phyloP scores from a whole-genome alignment of 2,888 invertebrate genomes.

The Amiota mariae region DNA sequence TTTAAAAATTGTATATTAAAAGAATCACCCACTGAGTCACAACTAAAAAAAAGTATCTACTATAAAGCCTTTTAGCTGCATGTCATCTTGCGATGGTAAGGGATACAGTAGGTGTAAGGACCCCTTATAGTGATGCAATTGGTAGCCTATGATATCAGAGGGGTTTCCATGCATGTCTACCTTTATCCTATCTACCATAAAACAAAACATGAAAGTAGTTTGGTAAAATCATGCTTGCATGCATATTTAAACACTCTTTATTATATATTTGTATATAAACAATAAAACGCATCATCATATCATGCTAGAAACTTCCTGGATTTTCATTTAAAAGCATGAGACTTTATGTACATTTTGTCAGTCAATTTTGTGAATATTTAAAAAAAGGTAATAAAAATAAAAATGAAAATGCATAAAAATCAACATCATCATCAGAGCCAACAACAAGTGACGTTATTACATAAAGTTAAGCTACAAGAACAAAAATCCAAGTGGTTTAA shows the following conservation, averaged over 20 bases:
- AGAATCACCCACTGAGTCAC: neutral
- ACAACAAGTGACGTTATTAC: too few relatives aligned
- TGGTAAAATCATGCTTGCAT: neutral
- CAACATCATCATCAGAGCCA: neutral
- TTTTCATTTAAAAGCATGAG: slow-evolving; percentile 25
- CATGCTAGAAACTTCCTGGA: slow-evolving; percentile 3
- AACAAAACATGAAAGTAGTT: neutral
- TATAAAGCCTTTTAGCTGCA: neutral
- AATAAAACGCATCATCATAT: slow-evolving; percentile 35
- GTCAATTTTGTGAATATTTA: slow-evolving; percentile 3
- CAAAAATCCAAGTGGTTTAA: slow-evolving; percentile 36
- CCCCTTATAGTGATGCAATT: neutral
- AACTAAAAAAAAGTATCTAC: neutral
- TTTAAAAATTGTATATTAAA: neutral
- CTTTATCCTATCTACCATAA: too few relatives aligned
- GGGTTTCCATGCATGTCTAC: too few relatives aligned
- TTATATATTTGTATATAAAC: neutral
- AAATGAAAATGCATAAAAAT: neutral
- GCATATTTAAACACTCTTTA: neutral
- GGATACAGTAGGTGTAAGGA: neutral
- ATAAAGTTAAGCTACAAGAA: neutral
- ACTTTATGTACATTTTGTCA: slow-evolving; percentile 24
- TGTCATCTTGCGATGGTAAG: neutral
- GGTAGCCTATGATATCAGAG: too few relatives aligned
- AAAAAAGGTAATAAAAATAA: slow-evolving; percentile 1